Percentiles rank a stretch among this genome's conserved stretches.
Conservation (phyloP, 2,888 invertebrate genomes). For the Eupeodes luniger region DNA sequence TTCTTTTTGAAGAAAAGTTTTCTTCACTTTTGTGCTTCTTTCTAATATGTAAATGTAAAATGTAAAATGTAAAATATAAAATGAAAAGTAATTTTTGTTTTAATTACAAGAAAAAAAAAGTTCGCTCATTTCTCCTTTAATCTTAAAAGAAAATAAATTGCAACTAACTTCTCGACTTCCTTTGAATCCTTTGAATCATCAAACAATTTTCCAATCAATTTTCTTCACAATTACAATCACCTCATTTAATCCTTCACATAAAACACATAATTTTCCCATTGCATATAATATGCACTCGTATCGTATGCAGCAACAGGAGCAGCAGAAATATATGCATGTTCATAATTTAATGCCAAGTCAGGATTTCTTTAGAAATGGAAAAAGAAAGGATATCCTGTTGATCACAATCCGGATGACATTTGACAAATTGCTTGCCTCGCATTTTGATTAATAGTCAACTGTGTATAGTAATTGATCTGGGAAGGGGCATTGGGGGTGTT, state of each 20-base stretch:
- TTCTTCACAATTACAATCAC: not conserved
- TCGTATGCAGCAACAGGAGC: not conserved
- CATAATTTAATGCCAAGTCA: constrained; percentile 8
- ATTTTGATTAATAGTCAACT: constrained; percentile 54
- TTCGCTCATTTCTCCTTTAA: no score
- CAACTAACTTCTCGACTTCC: no score
- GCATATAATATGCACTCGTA: not conserved
- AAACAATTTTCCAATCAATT: constrained; percentile 28
- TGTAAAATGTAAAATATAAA: no score
- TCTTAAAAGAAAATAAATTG: no score
- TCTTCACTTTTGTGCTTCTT: no score
- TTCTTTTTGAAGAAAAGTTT: not conserved
- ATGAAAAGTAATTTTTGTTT: no score
- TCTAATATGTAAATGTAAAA: no score
- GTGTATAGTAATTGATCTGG: constrained; percentile 35
- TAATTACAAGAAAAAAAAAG: no score
- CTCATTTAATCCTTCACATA: not conserved
- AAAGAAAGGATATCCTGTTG: constrained; percentile 36
- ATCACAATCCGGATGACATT: constrained; percentile 44
- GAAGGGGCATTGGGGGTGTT: no score
- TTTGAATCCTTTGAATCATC: not conserved
- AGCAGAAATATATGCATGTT: not conserved
- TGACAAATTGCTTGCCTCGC: constrained; percentile 43
- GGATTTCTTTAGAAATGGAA: constrained; percentile 3
- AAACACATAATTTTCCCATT: constrained; percentile 26